phyloP scores from a whole-genome alignment of 35 echinoderm and acorn worm species.

The Lytechinus pictus region DNA sequence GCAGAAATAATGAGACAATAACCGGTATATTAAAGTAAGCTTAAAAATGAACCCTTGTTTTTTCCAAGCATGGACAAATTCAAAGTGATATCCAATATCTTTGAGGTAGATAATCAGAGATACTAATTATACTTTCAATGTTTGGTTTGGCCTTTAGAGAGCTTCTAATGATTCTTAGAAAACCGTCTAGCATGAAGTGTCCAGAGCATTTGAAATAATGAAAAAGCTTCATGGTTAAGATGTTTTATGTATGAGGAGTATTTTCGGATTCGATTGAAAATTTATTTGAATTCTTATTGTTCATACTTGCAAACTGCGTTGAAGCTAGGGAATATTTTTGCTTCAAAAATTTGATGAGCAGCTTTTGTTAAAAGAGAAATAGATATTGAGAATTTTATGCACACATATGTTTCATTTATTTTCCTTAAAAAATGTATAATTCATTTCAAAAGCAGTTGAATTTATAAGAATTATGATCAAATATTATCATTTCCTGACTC shows the following conservation, averaged over 20 bases:
- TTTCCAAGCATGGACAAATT: no score
- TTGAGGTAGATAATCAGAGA: not conserved
- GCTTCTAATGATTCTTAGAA: not conserved
- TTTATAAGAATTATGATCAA: no score
- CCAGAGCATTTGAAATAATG: not conserved
- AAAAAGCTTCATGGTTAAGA: not conserved
- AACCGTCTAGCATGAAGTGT: not conserved
- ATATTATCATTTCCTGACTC: no score
- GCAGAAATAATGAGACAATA: no score
- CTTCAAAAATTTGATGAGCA: no score
- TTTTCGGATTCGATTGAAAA: not conserved
- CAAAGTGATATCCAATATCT: not conserved
- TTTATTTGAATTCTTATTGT: not conserved
- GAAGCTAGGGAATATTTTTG: not conserved
- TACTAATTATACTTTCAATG: not conserved
- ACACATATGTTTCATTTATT: not conserved
- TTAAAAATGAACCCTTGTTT: no score
- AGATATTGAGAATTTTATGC: not conserved
- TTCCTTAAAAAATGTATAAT: no score
- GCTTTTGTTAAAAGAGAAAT: not conserved
- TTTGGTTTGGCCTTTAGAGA: not conserved
- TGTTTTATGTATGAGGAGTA: not conserved
- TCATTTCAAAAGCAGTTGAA: no score
- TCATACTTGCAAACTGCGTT: not conserved
- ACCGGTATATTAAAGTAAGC: no score